A percentile compares a stretch with the other conserved stretches of the same genome.
These are phyloP conservation scores for Drosophila neutralis DNA, from an alignment of 2,888 invertebrate genomes.

Conservation along the genomic window DNA sequence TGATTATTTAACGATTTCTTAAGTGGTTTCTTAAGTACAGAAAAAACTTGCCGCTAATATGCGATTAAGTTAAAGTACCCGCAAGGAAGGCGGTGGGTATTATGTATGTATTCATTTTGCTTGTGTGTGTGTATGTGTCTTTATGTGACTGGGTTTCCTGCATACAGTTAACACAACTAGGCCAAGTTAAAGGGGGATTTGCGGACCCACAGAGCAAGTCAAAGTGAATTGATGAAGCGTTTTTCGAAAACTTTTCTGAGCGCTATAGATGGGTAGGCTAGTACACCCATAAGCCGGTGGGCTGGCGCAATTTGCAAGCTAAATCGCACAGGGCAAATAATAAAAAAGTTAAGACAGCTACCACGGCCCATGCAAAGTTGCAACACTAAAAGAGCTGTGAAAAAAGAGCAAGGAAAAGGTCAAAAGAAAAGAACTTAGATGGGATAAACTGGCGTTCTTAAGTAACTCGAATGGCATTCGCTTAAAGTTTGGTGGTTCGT, in stretches of 20 bases:
- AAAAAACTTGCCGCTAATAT: conserved; percentile 82
- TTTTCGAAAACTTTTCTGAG: conserved; percentile 64
- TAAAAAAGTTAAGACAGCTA: conserved; percentile 56
- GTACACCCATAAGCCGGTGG: conserved; percentile 33
- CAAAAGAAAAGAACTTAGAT: conserved; percentile 77
- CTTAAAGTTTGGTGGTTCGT: conserved; percentile 60
- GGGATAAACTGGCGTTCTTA: conserved; percentile 73
- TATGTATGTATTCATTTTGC: conserved; percentile 13
- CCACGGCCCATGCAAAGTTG: conserved; percentile 61
- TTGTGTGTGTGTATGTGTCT: conserved; percentile 22
- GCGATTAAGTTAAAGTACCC: conserved; percentile 80
- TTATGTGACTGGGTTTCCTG: conserved; percentile 29
- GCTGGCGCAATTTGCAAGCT: conserved; percentile 64
- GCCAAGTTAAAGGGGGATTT: conserved; percentile 43
- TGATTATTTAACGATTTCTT: conserved; percentile 85
- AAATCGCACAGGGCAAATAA: conserved; percentile 64
- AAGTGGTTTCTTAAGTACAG: conserved; percentile 84
- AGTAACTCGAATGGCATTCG: conserved; percentile 71
- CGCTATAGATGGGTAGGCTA: conserved; percentile 16
- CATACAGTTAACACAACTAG: conserved; percentile 54
- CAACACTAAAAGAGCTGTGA: conserved; percentile 40
- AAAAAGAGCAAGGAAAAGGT: conserved; percentile 60
- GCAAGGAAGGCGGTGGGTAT: conserved; percentile 25
- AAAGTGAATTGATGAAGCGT: conserved; percentile 79
- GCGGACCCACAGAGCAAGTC: conserved; percentile 54